A percentile compares a stretch with the other conserved stretches of the same genome.
phyloP scores from a whole-genome alignment of 2,797 vertebrate genomes.

The Sus cebifrons region DNA sequence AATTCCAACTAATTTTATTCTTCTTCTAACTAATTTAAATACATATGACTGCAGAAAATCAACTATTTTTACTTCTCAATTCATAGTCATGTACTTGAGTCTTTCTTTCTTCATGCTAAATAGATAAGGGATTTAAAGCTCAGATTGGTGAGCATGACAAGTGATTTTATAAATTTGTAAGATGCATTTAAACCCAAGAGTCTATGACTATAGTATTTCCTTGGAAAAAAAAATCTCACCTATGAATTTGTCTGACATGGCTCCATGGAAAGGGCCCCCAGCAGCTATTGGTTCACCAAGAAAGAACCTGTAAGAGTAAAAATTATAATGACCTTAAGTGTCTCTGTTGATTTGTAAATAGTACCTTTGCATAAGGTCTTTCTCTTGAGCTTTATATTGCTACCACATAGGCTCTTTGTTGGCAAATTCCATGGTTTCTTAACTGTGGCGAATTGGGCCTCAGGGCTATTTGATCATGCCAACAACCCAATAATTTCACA shows the following conservation, averaged over 20 bases:
- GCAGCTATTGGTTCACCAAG: neutral
- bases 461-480: constrained; percentile 40
- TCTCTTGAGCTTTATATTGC: neutral
- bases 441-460: constrained; percentile 66
- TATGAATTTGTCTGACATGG: neutral
- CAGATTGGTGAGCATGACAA: fast-evolving
- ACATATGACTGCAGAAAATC: neutral
- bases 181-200: neutral
- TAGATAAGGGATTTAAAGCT: neutral
- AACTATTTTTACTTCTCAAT: neutral
- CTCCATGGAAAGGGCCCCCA: neutral
- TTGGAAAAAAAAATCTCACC: neutral
- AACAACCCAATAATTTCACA: constrained; percentile 54
- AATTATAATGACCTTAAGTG: neutral
- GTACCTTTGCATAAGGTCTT: neutral
- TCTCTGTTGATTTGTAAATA: neutral
- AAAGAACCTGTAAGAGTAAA: neutral
- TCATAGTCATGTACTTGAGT: neutral
- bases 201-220: neutral
- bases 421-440: neutral
- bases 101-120: neutral
- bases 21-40: neutral
- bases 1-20: neutral
- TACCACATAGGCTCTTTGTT: neutral
- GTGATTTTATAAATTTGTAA: neutral